Evolutionary conservation across 2,888 invertebrate genomes (phyloP), one percentile per base, ranked within the genome.

Genomic region (Spodoptera exigua): DNA sequence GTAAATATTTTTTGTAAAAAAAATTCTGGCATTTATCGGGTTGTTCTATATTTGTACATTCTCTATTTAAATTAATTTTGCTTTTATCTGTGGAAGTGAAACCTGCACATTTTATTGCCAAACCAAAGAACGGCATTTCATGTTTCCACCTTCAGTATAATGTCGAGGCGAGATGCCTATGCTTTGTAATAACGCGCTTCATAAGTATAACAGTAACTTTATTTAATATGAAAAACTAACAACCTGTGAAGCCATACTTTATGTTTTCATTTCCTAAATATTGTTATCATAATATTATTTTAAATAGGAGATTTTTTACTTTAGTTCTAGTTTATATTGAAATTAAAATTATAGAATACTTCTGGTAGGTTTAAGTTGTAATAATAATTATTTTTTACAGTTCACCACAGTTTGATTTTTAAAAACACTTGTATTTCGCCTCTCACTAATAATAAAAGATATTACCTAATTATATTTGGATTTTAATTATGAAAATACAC

Each of bases 71-170:
- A 59, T 45, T 48, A 40, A 37, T 62, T 51, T 9, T 66, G 53
- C 60, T 73, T 73, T 78, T 78, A 71, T 52, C 10, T 54, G 57
- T 57, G 49, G 57, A 66, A 61, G 58, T 67, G 57, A 78, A 79
- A 61, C 54, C 60, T 63, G 74, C 72, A 70, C 64, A 54, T 76
- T 80, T 79, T 58, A 52, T 60, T 85, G 80, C 79, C 79, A 85
- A 76, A 88, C 88, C 89, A 89, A 89, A 88, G 89, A 89, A 74
- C 76, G 85, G 85, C 87, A 86, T 88, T 87, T 89, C 78, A 61
- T 61, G 62, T 65, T 73, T 74, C 60, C 65, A 68, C 61, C 56
- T 69, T 72, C 75, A 64, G 48, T 61, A 56, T 51, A 61, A 58
- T 73, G 73, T 60, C 51, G 59, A 60, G 60, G 63, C 65, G 64